Base-by-base conservation (phyloP, 2,113 vertebrate species). In the Cyanocitta stelleri region DNA sequence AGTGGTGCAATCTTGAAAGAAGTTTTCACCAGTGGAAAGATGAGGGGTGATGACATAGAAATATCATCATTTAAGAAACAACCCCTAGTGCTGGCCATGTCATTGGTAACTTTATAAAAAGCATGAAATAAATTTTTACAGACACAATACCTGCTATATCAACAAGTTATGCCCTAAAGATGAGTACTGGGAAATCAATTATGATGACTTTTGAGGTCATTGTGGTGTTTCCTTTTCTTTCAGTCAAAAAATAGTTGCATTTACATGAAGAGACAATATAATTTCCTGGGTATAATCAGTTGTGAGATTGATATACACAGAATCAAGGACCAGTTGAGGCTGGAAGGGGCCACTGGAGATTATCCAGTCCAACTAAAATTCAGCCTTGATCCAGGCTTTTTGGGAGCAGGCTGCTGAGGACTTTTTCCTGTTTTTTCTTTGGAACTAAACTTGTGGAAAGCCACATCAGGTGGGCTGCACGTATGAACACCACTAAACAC, bases 61-160 rank as follows among this genome's bases (percentile, higher is more conserved):
- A 73, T 32, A 11, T 19, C 7, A 30, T 29, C 6, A 55, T 49
- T 64, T 49, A 49, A 61, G 44, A 51, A 84, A 41, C 4, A 74
- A 23, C 1, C 1, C 3, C 6, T 49, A 30, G 27, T 30, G 6
- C 10, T 17, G 4, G 1, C 18, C 11, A 43, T 24, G 4, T 8
- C 11, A 59, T 8, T 33, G 7, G 14, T 56, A 67, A 33, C 11
- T 46, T 14, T 2, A 21, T 62, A 46, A 71, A 29, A 23, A 23
- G 0, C 2, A 13, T 23, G 7, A 73, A 67, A 58, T 23, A 48
- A 66, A 55, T 2, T 63, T 89, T 33, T 58, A 24, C 8, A 62
- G 33, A 49, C 5, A 9, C 5, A 58, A 41, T 2, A 48, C 1
- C 33, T 77, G 3, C 7, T 62, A 48, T 16, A 29, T 26, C 35